Evolutionary conservation across 2,888 invertebrate genomes (phyloP).

Genomic region (Tetanocera ferruginea): DNA sequence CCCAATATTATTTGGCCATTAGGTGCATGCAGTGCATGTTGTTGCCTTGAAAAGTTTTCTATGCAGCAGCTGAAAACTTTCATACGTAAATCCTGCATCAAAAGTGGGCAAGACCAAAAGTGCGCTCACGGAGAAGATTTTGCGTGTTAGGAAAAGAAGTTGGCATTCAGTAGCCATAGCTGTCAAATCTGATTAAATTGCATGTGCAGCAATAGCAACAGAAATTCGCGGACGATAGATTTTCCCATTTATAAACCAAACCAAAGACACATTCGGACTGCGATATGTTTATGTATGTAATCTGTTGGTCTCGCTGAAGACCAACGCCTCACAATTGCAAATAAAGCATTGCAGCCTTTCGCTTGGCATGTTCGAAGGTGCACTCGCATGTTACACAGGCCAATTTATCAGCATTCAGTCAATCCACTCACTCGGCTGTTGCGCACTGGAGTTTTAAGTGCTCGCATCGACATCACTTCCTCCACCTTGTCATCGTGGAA

Average conservation of each 20-base stretch:
- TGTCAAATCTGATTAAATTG: slow-evolving; percentile 36
- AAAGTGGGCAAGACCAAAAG: neutral
- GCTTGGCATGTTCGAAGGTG: slow-evolving; percentile 26
- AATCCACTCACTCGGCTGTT: slow-evolving; percentile 6
- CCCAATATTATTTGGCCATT: neutral
- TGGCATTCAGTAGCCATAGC: slow-evolving; percentile 12
- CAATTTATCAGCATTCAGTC: slow-evolving; percentile 26
- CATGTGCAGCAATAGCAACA: slow-evolving; percentile 20
- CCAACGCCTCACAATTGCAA: neutral
- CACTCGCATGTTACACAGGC: slow-evolving; percentile 15
- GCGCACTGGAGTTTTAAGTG: slow-evolving; percentile 34
- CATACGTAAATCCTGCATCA: neutral
- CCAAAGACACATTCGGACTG: neutral
- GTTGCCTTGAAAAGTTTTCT: neutral
- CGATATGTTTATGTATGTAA: neutral
- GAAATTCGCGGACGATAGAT: slow-evolving; percentile 31
- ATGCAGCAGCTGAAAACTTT: neutral
- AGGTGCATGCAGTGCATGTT: neutral
- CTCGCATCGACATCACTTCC: neutral
- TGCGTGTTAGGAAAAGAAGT: slow-evolving; percentile 15
- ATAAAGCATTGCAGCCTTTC: neutral
- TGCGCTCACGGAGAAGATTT: slow-evolving; percentile 1
- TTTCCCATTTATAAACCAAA: slow-evolving; percentile 23
- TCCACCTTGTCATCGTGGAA: neutral
- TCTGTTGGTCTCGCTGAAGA: neutral